Conservation (phyloP, 2,888 invertebrate genomes). For the Helleia helle region DNA sequence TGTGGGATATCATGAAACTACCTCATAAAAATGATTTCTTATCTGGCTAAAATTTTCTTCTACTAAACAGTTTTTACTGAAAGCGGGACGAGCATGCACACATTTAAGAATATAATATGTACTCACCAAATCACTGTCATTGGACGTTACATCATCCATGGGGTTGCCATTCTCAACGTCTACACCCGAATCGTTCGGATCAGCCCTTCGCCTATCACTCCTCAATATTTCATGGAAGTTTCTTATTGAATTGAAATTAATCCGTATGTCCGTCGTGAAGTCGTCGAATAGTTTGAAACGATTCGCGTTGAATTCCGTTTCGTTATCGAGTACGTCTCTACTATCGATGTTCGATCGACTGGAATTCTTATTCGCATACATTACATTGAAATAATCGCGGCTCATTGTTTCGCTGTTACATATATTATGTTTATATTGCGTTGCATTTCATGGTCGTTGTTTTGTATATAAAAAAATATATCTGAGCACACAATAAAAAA, state of each 20-base stretch:
- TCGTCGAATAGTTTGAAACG: slow-evolving; percentile 66
- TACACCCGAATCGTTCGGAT: slow-evolving; percentile 62
- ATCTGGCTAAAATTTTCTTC: too few relatives aligned
- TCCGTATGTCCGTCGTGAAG: slow-evolving; percentile 58
- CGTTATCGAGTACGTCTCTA: slow-evolving; percentile 54
- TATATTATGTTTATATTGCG: slow-evolving; percentile 17
- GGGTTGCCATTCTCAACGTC: slow-evolving; percentile 66
- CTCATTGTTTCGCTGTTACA: slow-evolving; percentile 38
- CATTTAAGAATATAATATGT: slow-evolving; percentile 8
- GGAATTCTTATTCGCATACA: slow-evolving; percentile 40
- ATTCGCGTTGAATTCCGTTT: slow-evolving; percentile 65
- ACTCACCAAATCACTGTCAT: slow-evolving; percentile 66
- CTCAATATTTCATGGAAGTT: slow-evolving; percentile 39
- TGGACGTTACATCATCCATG: slow-evolving; percentile 44
- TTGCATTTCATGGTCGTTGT: slow-evolving; percentile 23
- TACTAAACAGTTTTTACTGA: too few relatives aligned
- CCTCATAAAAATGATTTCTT: too few relatives aligned
- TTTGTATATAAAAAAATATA: slow-evolving; percentile 13
- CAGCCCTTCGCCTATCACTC: slow-evolving; percentile 35
- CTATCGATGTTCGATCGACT: slow-evolving; percentile 36
- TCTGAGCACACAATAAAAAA: slow-evolving; percentile 8
- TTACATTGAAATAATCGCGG: slow-evolving; percentile 59
- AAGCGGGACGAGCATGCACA: too few relatives aligned
- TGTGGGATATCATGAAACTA: too few relatives aligned
- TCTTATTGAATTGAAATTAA: slow-evolving; percentile 50